Conservation (phyloP, 2,888 invertebrate genomes). For the Cryptophagus acutangulus region DNA sequence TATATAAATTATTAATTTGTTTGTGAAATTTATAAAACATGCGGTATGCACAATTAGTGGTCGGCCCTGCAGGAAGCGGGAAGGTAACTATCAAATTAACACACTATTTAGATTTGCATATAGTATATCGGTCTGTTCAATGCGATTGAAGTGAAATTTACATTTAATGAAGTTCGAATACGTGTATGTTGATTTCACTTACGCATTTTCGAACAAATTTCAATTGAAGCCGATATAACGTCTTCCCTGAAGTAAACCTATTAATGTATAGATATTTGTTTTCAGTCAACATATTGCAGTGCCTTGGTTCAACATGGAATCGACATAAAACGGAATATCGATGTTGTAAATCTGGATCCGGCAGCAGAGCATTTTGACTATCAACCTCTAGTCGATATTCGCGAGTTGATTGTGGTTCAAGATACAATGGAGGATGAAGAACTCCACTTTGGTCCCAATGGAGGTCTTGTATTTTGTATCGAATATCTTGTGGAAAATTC, state of each 20-base stretch:
- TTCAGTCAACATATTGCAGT: conserved; percentile 89
- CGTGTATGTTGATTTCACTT: no score
- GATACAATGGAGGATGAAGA: conserved; percentile 98
- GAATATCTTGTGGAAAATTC: conserved; percentile 88
- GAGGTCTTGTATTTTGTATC: conserved; percentile 91
- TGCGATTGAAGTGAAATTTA: no score
- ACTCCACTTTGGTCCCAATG: conserved; percentile 93
- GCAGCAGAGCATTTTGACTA: conserved; percentile 91
- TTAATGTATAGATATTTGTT: no score
- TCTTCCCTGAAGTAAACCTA: no score
- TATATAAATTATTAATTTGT: background rate
- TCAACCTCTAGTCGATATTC: conserved; percentile 75
- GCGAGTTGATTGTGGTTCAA: conserved; percentile 87
- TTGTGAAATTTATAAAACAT: conserved; percentile 47
- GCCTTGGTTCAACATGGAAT: conserved; percentile 81
- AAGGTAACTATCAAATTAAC: conserved; percentile 61
- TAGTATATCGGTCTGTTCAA: no score
- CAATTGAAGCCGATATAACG: conserved; percentile 1
- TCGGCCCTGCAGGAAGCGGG: conserved; percentile 96
- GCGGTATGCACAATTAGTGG: conserved; percentile 92
- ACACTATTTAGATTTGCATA: no score
- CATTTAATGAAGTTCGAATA: no score
- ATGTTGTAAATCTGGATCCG: conserved; percentile 40
- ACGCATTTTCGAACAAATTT: background rate
- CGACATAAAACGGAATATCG: conserved; percentile 66